Evolutionary conservation across 2,113 vertebrate species (phyloP).

Genomic region (Mus pahari): DNA sequence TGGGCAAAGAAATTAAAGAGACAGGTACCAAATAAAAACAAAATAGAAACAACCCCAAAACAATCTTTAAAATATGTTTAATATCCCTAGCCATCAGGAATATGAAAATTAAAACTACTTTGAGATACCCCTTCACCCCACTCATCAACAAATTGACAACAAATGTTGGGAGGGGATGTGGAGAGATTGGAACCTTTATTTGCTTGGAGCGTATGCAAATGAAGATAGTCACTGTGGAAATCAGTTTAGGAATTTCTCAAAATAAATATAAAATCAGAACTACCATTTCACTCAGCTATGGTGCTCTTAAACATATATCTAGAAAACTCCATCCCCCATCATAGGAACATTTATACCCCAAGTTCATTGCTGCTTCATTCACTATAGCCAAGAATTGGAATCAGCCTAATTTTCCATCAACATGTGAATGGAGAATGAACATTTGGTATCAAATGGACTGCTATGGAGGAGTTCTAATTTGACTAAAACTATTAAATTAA

Average conservation of each 20-base stretch:
- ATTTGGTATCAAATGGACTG: not conserved
- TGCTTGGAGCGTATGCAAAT: not conserved
- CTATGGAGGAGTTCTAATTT: not conserved
- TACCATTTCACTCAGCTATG: not conserved
- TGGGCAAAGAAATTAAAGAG: not conserved
- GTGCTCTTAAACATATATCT: not conserved
- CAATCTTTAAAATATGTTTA: not conserved
- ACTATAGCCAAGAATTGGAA: not conserved
- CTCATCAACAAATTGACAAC: not conserved
- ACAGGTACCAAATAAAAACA: not conserved
- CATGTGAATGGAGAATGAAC: not conserved
- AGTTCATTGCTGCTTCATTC: not conserved
- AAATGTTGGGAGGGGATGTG: not conserved
- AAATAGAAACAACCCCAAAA: not conserved
- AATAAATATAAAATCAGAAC: not conserved
- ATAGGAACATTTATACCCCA: not conserved
- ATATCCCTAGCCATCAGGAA: not conserved
- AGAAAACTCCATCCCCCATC: not conserved
- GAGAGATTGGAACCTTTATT: too few relatives aligned
- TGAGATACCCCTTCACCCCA: not conserved
- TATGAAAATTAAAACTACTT: not conserved
- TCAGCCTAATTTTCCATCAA: not conserved
- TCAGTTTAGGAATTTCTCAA: not conserved
- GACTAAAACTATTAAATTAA: not conserved
- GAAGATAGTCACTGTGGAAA: not conserved